phyloP scores from a whole-genome alignment of 2,797 vertebrate species.

The Clamator glandarius region DNA sequence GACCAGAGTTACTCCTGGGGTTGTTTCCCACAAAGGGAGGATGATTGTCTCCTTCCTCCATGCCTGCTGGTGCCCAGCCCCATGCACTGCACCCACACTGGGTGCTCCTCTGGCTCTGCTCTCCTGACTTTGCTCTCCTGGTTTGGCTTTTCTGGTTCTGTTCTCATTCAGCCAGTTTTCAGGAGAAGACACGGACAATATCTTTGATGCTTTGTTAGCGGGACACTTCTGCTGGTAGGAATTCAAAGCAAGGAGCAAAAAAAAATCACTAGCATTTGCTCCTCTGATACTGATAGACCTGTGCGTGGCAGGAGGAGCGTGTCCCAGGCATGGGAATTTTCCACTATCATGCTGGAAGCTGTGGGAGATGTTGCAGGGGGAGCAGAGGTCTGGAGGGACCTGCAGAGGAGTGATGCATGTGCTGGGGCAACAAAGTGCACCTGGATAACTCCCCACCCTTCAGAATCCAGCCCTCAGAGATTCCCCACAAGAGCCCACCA shows the following conservation, averaged over 20 bases:
- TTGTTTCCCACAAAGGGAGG: not conserved
- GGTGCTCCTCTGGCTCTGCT: not conserved
- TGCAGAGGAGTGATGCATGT: not conserved
- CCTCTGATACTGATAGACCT: accelerated
- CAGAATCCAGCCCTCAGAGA: not conserved
- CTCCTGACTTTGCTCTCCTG: not conserved
- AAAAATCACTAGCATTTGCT: not conserved
- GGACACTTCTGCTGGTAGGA: not conserved
- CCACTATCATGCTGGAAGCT: not conserved
- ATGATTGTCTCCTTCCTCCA: not conserved
- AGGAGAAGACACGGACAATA: not conserved
- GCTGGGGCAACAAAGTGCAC: not conserved
- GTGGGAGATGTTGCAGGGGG: not conserved
- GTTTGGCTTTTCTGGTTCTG: not conserved
- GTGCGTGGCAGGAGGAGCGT: accelerated
- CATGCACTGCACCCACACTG: accelerated
- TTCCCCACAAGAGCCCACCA: not conserved
- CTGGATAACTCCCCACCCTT: too few species aligned
- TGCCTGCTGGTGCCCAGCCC: not conserved
- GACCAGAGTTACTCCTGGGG: not conserved
- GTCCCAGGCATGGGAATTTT: not conserved
- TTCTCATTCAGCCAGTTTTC: accelerated
- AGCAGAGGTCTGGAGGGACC: not conserved
- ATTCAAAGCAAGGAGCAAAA: not conserved
- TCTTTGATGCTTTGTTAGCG: accelerated